Evolutionary conservation across 2,888 invertebrate genomes (phyloP).

Genomic region (Drosophila paranaensis): DNA sequence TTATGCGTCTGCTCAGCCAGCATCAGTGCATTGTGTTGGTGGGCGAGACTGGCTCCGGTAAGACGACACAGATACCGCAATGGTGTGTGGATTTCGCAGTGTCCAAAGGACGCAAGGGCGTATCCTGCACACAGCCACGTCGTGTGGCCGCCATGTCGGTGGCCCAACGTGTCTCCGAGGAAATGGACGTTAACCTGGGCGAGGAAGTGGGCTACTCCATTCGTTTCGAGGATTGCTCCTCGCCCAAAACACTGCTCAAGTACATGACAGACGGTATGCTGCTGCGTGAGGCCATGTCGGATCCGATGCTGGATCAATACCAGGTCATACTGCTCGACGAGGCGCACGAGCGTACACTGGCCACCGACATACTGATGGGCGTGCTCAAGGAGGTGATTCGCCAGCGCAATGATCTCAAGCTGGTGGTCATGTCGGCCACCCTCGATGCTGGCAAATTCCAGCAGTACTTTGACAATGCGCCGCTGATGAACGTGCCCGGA

Average conservation of each 20-base stretch:
- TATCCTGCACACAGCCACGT: constrained; percentile 98
- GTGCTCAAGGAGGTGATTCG: constrained; percentile 96
- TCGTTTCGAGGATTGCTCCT: constrained; percentile 99
- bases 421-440: constrained; percentile 99
- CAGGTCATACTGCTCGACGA: constrained; percentile 96
- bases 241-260: constrained; percentile 96
- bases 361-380: constrained; percentile 99
- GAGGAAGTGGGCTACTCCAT: constrained; percentile 98
- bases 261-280: constrained; percentile 99
- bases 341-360: constrained; percentile 99
- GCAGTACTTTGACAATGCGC: constrained; percentile 99
- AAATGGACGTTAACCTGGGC: constrained; percentile 98
- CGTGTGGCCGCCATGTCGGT: constrained; percentile 99
- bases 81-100: constrained; percentile 94
- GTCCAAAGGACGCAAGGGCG: constrained; percentile 89
- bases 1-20: constrained; percentile 95
- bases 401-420: constrained; percentile 95
- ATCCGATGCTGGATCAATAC: constrained; percentile 98
- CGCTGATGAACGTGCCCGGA: constrained; percentile 99
- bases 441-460: constrained; percentile 99
- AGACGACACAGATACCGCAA: constrained; percentile 99
- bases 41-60: constrained; percentile 99
- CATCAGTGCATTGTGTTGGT: constrained; percentile 98
- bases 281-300: constrained; percentile 99
- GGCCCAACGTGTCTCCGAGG: constrained; percentile 99